Evolutionary conservation across 23 tunicate genomes (phyloP).

Genomic region (Corella eumyota): DNA sequence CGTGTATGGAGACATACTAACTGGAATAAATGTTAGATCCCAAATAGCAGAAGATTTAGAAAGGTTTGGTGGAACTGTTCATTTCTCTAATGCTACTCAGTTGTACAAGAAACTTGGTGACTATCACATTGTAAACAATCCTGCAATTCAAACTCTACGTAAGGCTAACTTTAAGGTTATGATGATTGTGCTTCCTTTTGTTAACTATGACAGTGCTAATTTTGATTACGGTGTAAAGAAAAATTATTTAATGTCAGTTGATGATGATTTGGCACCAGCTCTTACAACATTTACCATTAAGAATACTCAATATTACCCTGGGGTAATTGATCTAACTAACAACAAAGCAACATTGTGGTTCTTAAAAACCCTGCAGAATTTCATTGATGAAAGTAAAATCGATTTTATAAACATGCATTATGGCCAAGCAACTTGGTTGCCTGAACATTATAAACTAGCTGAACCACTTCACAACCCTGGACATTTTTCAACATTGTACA

Average conservation of each 20-base stretch:
- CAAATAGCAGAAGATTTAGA: no score
- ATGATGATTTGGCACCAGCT: constrained; percentile 12
- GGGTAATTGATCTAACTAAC: constrained; percentile 41
- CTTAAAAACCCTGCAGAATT: not conserved
- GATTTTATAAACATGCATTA: constrained; percentile 25
- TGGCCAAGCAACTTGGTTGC: constrained; percentile 64
- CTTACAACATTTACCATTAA: constrained; percentile 9
- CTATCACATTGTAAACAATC: constrained; percentile 19
- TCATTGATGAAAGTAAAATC: constrained; percentile 1
- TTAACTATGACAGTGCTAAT: constrained; percentile 35
- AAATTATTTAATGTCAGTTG: constrained; percentile 9
- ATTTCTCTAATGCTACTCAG: constrained; percentile 9
- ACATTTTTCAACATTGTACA: constrained; percentile 42
- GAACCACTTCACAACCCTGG: constrained; percentile 27
- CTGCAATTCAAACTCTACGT: not conserved
- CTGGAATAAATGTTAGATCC: no score
- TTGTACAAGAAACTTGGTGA: constrained; percentile 30
- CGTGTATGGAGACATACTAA: no score
- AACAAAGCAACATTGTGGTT: constrained; percentile 26
- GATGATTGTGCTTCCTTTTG: constrained; percentile 48
- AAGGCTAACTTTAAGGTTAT: constrained; percentile 15
- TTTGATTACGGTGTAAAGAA: constrained; percentile 16
- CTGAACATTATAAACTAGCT: constrained; percentile 15
- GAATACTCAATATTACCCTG: constrained; percentile 14
- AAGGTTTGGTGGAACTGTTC: constrained; percentile 42